These are phyloP conservation scores for Thera britannica DNA, from an alignment of 2,888 invertebrate genomes.

Conservation along the genomic window DNA sequence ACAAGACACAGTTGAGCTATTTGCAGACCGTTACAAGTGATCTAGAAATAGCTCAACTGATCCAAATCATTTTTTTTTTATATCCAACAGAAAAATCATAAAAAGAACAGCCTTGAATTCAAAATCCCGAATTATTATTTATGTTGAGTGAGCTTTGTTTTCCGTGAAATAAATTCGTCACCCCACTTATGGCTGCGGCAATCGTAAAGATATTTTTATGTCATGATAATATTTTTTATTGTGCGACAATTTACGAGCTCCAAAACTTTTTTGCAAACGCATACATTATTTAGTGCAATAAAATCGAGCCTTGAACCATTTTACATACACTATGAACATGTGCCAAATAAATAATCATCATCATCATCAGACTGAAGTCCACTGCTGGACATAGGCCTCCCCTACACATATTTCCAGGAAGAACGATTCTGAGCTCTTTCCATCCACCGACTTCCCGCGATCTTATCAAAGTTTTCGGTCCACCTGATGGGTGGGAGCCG, in stretches of 20 bases:
- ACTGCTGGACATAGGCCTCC: no score
- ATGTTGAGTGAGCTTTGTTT: slow-evolving; percentile 37
- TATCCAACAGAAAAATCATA: not conserved
- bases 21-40: no score
- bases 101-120: not conserved
- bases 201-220: slow-evolving; percentile 67
- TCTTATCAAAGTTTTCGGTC: no score
- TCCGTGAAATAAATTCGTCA: slow-evolving; percentile 57
- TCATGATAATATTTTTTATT: slow-evolving; percentile 66
- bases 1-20: no score
- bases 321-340: not conserved
- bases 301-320: slow-evolving; percentile 5
- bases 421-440: no score
- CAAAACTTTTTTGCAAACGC: slow-evolving; percentile 32
- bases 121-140: not conserved
- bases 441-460: no score
- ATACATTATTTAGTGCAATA: slow-evolving; percentile 20
- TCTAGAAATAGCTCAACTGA: no score
- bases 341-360: no score
- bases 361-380: no score
- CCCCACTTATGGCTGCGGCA: slow-evolving; percentile 57
- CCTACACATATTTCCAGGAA: no score
- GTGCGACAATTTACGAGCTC: slow-evolving; percentile 54
- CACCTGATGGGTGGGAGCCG: no score
- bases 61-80: no score